These are phyloP conservation scores for Drosophila saltans DNA, from an alignment of 1,140 invertebrate genomes.

Conservation along the genomic window DNA sequence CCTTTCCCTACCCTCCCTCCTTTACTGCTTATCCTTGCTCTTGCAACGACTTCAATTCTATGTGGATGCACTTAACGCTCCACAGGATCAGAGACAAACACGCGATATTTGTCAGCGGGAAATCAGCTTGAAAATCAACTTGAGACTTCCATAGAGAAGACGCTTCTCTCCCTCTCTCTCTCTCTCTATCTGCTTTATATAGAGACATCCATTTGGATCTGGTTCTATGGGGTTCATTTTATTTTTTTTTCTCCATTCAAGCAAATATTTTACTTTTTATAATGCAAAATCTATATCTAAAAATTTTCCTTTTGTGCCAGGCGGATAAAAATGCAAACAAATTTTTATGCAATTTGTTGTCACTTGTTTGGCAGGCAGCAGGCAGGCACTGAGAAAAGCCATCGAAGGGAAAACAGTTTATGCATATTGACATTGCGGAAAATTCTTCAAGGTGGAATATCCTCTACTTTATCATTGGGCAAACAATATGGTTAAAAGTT, in stretches of 20 bases:
- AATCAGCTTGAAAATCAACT: conserved; percentile 74
- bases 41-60: background rate
- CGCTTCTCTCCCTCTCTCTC: conserved; percentile 9
- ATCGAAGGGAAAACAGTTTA: conserved; percentile 6
- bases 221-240: background rate
- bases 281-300: conserved; percentile 61
- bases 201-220: conserved; percentile 54
- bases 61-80: conserved; percentile 74
- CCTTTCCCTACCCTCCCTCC: too few species aligned
- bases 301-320: conserved; percentile 20
- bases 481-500: conserved; percentile 7
- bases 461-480: background rate
- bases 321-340: conserved; percentile 57
- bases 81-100: conserved; percentile 74
- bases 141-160: conserved; percentile 2
- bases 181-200: conserved; percentile 25
- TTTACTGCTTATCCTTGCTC: too few species aligned
- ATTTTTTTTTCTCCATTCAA: conserved; percentile 36
- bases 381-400: conserved; percentile 10
- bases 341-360: conserved; percentile 70
- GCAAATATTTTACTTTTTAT: conserved; percentile 69
- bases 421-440: conserved; percentile 8
- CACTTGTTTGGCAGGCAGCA: conserved; percentile 45
- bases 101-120: conserved; percentile 78
- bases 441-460: conserved; percentile 11